Base-by-base conservation (phyloP, 2,797 vertebrate genomes). In the Sebastes minor region DNA sequence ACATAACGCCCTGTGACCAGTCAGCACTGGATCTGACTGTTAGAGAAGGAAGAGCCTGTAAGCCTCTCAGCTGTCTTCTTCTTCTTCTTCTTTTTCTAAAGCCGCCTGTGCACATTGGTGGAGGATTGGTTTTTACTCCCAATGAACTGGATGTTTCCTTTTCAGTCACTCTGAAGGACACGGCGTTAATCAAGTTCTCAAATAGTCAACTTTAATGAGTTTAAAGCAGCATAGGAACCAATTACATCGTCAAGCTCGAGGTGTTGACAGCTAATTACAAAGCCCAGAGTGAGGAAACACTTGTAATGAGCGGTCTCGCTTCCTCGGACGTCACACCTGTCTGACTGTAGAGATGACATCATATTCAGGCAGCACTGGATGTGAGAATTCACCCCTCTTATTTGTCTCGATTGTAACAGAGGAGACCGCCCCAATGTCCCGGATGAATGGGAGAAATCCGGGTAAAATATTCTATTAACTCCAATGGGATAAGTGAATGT, bases 251-350 rank as follows among this genome's bases (percentile, higher is more conserved):
- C 83, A 77, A 76, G 74, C 82, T 73, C 42, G 53, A 81, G 63
- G 85, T 82, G 79, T 71, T 86, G 89, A 86, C 83, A 86, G 81
- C 85, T 92, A 89, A 93, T 92, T 92, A 91, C 65, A 71, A 86
- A 89, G 82, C 61, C 69, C 8, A 18, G 33, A 80, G 74, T 63
- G 83, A 78, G 73, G 65, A 83, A 86, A 86, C 81, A 65, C 65
- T 77, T 16, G 33, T 71, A 32, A 46, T 33, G 55, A 74, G 56
- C 42, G 18, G 75, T 76, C 33, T 6, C 25, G 80, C 56, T 42
- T 76, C 56, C 56, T 67, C 42, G 0, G 67, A 81, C 71, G 59
- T 68, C 73, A 42, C 56, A 71, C 38, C 52, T 49, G 65, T 46
- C 49, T n/a, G 49, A 71, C 61, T 38, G 25, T n/a, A 9, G 28